A percentile compares a stretch with the other conserved stretches of the same genome.
Conservation (phyloP, 2,888 invertebrate species). For the Danaus chrysippus region DNA sequence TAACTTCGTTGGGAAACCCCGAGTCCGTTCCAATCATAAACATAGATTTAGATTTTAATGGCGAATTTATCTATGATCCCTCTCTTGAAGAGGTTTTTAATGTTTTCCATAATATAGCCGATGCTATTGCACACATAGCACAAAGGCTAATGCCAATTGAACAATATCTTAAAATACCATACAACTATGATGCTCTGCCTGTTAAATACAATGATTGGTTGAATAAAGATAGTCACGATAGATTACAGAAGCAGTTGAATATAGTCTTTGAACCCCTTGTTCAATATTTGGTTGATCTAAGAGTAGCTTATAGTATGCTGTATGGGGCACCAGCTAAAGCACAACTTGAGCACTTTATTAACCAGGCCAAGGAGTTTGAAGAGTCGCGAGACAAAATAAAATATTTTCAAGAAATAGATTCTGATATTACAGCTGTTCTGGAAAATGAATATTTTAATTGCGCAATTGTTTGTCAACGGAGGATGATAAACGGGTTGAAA, state of each 20-base stretch:
- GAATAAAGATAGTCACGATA: slow-evolving; percentile 68
- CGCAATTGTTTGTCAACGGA: slow-evolving; percentile 80
- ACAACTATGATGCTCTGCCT: slow-evolving; percentile 71
- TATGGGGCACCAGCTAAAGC: slow-evolving; percentile 72
- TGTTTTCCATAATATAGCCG: slow-evolving; percentile 78
- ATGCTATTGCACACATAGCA: slow-evolving; percentile 76
- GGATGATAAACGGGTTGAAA: slow-evolving; percentile 81
- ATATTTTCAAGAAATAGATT: slow-evolving; percentile 79
- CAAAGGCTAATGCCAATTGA: slow-evolving; percentile 81
- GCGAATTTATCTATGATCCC: slow-evolving; percentile 79
- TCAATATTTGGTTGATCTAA: slow-evolving; percentile 74
- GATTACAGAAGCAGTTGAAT: slow-evolving; percentile 73
- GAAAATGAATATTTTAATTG: slow-evolving; percentile 84
- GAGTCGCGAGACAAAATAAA: slow-evolving; percentile 80
- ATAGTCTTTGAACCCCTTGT: slow-evolving; percentile 77
- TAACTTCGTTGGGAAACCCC: slow-evolving; percentile 74
- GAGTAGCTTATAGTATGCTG: slow-evolving; percentile 77
- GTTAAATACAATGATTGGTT: slow-evolving; percentile 80
- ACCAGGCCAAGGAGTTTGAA: slow-evolving; percentile 76
- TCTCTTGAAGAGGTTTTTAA: slow-evolving; percentile 76
- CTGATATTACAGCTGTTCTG: slow-evolving; percentile 80
- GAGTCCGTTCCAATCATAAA: slow-evolving; percentile 81
- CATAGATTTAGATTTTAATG: slow-evolving; percentile 76
- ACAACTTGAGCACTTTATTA: slow-evolving; percentile 68
- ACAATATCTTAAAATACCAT: slow-evolving; percentile 64